phyloP scores from a whole-genome alignment of 37 sponge, comb jelly and placozoan species.

The Agelas oroides region DNA sequence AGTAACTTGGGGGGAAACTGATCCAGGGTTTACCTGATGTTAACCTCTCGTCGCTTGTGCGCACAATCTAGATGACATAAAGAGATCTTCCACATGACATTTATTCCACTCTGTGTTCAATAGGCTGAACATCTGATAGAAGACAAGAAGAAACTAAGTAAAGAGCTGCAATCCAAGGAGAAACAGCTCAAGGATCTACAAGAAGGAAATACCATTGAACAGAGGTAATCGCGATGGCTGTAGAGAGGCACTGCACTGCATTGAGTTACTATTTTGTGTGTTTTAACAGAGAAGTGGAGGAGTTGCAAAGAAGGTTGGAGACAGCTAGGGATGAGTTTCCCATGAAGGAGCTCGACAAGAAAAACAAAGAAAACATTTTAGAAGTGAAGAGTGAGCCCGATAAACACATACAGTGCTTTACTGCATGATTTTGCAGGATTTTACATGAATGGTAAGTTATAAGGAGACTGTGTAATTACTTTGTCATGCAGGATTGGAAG shows the following conservation, averaged over 20 bases:
- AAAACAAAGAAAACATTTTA: conserved; percentile 24
- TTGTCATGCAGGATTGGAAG: not conserved
- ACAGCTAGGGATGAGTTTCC: not conserved
- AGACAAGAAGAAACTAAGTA: not conserved
- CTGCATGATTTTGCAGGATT: no score
- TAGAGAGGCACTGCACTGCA: not conserved
- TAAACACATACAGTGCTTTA: not conserved
- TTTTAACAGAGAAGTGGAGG: conserved; percentile 4
- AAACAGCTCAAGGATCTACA: not conserved
- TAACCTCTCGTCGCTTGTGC: not conserved
- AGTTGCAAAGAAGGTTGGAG: conserved; percentile 6
- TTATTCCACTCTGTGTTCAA: not conserved
- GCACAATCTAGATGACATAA: not conserved
- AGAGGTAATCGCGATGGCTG: not conserved
- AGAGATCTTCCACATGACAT: not conserved
- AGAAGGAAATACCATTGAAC: not conserved
- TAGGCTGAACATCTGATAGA: conserved; percentile 3
- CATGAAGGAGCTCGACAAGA: not conserved
- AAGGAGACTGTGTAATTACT: no score
- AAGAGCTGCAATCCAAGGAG: not conserved
- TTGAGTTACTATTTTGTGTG: not conserved
- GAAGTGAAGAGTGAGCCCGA: not conserved
- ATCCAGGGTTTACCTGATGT: no score
- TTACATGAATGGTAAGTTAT: no score
- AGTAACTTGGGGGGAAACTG: no score